These are phyloP conservation scores for Lagodon rhomboides DNA, from an alignment of 2,797 vertebrate genomes.

Conservation along the genomic window DNA sequence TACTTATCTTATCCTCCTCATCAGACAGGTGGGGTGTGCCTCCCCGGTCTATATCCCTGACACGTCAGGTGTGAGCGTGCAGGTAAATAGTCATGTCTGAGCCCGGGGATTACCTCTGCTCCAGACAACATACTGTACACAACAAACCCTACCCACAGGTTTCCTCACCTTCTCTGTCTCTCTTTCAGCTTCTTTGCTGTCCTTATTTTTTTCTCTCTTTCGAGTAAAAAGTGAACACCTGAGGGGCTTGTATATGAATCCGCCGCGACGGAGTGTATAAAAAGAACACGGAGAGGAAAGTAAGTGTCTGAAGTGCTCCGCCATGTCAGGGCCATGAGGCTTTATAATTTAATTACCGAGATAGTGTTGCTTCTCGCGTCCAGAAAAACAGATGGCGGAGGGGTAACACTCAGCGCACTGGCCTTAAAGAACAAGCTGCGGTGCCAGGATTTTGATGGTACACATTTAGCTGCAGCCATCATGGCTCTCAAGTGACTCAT, in stretches of 20 bases:
- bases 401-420: constrained; percentile 43
- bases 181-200: constrained; percentile 18
- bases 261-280: neutral
- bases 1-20: constrained; percentile 25
- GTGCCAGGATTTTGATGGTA: constrained; percentile 48
- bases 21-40: constrained; percentile 27
- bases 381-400: constrained; percentile 48
- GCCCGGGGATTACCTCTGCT: constrained; percentile 55
- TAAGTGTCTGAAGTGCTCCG: neutral
- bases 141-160: constrained; percentile 42
- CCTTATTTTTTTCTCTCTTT: neutral
- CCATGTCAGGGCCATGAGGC: constrained; percentile 13
- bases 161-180: constrained; percentile 28
- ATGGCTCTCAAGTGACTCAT: constrained; percentile 50
- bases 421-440: constrained; percentile 56
- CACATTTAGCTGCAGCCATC: constrained; percentile 30
- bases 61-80: constrained; percentile 26
- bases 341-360: constrained; percentile 28
- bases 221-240: neutral
- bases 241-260: constrained; percentile 13
- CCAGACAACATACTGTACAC: constrained; percentile 25
- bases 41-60: constrained; percentile 23
- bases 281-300: neutral
- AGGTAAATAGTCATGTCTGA: constrained; percentile 75
- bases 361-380: constrained; percentile 21